Base-by-base conservation (phyloP, 2,113 vertebrate genomes). In the Anthoscopus minutus region DNA sequence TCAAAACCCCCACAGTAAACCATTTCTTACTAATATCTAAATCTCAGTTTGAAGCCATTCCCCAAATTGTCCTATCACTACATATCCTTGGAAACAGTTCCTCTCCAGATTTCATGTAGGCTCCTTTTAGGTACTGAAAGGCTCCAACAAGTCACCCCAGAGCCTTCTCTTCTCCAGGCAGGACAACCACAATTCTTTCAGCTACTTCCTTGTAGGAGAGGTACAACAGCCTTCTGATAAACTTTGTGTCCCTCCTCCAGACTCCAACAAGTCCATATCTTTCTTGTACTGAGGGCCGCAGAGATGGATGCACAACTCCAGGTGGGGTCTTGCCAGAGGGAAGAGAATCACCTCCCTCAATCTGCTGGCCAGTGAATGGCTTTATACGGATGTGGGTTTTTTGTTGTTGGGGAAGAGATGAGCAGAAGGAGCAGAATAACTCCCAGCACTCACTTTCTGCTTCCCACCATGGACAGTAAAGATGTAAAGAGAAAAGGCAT, bases 1-100 rank as follows among this genome's bases (percentile, higher is more conserved):
- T 35, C n/a, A 67, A 9, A 22, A 53, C 20, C 24, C 30, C 25
- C 11, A n/a, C 11, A 67, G 7, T 20, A 45, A 74, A 60, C 7
- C 38, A 81, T 47, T 74, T 74, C 51, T 67, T 67, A 38, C 14
- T 53, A 48, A 19, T 31, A 82, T 23, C 35, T 35, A 69, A 48
- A 11, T 30, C 45, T 35, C 40, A 9, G 8, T 61, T 27, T 54
- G n/a, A 76, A 76, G 62, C 15, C 18, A 35, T 61, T 61, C 10
- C 9, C 40, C 20, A 11, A 0, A 0, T 2, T 54, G 11, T 13
- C 25, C 11, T 47, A 40, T 31, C 31, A 48, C 25, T 40, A 19
- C 4, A 6, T 13, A 5, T 25, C 30, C 25, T 82, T 31, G 10
- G 21, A 61, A 74, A 76, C 5, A 40, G 47, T 10, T 45, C 38